phyloP scores from a whole-genome alignment of 2,113 vertebrate genomes.

The Ranitomeya imitator region DNA sequence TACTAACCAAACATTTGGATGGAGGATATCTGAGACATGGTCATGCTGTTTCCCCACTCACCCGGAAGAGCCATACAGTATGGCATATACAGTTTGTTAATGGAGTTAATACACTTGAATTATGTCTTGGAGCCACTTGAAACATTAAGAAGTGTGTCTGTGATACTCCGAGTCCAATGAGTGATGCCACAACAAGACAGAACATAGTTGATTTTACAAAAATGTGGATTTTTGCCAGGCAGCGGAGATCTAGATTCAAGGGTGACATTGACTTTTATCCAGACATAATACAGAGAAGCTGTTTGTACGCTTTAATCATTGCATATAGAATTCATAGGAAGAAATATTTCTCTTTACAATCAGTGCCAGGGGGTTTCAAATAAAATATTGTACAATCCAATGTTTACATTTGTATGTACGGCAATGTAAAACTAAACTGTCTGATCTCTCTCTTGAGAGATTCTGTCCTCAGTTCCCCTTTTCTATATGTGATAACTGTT shows the following conservation, averaged over 20 bases:
- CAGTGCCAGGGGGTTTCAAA: conserved; percentile 6
- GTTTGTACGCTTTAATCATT: not conserved
- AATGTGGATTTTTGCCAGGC: not conserved
- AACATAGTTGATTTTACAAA: not conserved
- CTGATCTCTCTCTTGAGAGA: conserved; percentile 12
- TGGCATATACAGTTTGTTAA: conserved; percentile 9
- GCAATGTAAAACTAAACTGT: conserved; percentile 23
- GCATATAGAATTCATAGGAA: not conserved
- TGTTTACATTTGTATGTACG: conserved; percentile 29
- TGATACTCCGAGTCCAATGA: not conserved
- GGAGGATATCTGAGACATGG: not conserved
- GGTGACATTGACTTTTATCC: not conserved
- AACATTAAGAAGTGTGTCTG: conserved; percentile 10
- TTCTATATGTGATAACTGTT: conserved; percentile 28
- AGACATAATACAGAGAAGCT: not conserved
- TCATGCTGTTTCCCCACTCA: not conserved
- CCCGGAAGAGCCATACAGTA: not conserved
- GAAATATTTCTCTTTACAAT: conserved; percentile 13
- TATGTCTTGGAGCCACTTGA: not conserved
- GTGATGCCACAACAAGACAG: not conserved
- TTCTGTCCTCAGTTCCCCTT: conserved; percentile 36
- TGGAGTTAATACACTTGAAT: not conserved
- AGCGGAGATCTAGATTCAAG: not conserved
- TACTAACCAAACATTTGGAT: not conserved
- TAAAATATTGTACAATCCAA: conserved; percentile 11